A percentile compares a stretch with the other conserved stretches of the same genome.
These are phyloP conservation scores for Ictidomys tridecemlineatus DNA, from an alignment of 2,113 vertebrate genomes.

Conservation along the genomic window DNA sequence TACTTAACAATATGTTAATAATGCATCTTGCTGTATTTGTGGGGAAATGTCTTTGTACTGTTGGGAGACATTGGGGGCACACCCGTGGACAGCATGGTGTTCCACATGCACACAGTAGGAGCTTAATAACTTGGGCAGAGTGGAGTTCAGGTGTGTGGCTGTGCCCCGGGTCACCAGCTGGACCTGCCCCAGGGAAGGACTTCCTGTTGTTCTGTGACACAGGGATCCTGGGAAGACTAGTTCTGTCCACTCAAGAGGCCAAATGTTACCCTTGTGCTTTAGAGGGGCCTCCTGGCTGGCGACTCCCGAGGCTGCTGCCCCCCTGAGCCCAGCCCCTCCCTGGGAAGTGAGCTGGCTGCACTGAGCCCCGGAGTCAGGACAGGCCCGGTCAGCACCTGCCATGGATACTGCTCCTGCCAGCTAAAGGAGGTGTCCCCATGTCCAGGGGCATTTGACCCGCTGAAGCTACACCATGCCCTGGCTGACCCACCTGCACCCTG, in stretches of 20 bases:
- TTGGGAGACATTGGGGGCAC: neutral
- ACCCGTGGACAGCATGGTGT: no score
- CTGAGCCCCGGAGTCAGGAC: neutral
- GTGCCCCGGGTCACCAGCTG: no score
- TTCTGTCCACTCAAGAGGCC: neutral
- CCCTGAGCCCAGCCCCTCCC: no score
- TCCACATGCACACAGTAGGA: neutral
- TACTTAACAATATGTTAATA: constrained; percentile 45
- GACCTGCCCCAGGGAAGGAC: neutral
- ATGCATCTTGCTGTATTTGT: neutral
- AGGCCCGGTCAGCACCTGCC: neutral
- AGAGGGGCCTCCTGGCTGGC: neutral
- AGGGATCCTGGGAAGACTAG: neutral
- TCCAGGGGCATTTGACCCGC: accelerated
- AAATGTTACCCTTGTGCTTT: no score
- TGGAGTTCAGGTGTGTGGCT: neutral
- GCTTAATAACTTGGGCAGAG: neutral
- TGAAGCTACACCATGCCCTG: no score
- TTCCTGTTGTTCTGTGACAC: accelerated
- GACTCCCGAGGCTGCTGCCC: accelerated
- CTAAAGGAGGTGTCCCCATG: accelerated
- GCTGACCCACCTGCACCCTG: neutral
- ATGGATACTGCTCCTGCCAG: no score
- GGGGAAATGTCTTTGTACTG: neutral
- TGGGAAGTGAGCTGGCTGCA: no score